Evolutionary conservation across 2,113 vertebrate genomes (phyloP), one percentile per base, ranked within the genome.

Genomic region (Xiphias gladius): DNA sequence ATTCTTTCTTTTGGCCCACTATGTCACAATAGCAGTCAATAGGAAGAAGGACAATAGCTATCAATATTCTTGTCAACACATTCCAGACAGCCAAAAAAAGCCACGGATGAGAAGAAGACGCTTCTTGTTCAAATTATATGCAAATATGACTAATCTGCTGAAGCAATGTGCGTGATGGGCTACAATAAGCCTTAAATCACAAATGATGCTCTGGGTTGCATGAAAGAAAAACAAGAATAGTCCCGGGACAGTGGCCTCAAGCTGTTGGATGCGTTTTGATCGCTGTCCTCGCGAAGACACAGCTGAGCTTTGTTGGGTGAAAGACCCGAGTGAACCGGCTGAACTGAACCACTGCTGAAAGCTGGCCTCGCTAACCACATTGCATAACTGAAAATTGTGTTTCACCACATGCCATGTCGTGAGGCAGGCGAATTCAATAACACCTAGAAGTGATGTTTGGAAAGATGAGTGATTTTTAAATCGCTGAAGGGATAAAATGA

Each of bases 111-210:
- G 64, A 76, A 43, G 41, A 61, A 32, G 72, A 55, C 17, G 7
- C 70, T 70, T 52, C 82, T 87, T 83, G 85, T 76, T 88, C 0
- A 2, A 87, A 86, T 90, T 91, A 84, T 14, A 80, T 39, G 0
- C 65, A 84, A 84, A 75, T 84, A 54, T 41, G 35, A 69, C 52
- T n/a, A 43, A 83, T 79, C 52, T 32, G 55, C 37, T 55, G 48
- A 66, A 73, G 35, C 46, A 20, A 19, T 65, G 80, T 83, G 73
- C 85, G 80, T 86, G 85, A 87, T 80, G 20, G 19, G 43, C 61
- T 20, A 39, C 58, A 87, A 79, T 62, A 24, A 24, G 20, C 39
- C 71, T 50, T 69, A 70, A 84, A 88, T 72, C 67, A 77, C 79
- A 73, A 88, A 86, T 39, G 41, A 58, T 72, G 24, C 11, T 64